Conservation (phyloP, 2,797 vertebrate genomes). For the Masticophis lateralis region DNA sequence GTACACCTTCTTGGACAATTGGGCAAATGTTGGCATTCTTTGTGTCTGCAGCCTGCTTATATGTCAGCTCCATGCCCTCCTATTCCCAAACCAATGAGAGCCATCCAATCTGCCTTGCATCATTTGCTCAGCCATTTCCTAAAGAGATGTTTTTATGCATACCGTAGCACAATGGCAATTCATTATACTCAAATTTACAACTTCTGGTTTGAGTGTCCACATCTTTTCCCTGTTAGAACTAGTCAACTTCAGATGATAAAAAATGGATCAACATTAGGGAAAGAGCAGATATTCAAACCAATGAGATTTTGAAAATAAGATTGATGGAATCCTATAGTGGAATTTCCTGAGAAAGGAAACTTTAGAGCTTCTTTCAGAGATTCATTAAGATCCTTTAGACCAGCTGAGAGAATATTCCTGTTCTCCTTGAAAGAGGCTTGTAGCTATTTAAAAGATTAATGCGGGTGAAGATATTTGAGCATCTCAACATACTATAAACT, state of each 20-base stretch:
- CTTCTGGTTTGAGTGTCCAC: neutral
- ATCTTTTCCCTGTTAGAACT: neutral
- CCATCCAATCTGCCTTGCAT: neutral
- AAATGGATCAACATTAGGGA: neutral
- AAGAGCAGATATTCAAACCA: neutral
- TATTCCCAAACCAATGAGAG: neutral
- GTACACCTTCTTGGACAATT: neutral
- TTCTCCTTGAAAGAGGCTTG: neutral
- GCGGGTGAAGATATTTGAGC: neutral
- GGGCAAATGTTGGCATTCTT: neutral
- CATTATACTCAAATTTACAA: neutral
- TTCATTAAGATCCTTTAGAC: neutral
- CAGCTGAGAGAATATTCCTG: neutral
- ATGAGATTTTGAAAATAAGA: neutral
- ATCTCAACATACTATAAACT: neutral
- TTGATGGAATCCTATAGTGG: neutral
- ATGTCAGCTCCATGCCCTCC: neutral
- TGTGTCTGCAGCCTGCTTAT: neutral
- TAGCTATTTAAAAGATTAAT: neutral
- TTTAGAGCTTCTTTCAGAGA: neutral
- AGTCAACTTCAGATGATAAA: neutral
- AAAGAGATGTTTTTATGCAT: neutral
- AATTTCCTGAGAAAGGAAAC: neutral
- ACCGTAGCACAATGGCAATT: neutral
- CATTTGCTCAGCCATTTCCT: neutral